Percentiles rank a stretch among this genome's conserved stretches.
Conservation (phyloP, 2,888 invertebrate species). For the Darwinula stevensoni region DNA sequence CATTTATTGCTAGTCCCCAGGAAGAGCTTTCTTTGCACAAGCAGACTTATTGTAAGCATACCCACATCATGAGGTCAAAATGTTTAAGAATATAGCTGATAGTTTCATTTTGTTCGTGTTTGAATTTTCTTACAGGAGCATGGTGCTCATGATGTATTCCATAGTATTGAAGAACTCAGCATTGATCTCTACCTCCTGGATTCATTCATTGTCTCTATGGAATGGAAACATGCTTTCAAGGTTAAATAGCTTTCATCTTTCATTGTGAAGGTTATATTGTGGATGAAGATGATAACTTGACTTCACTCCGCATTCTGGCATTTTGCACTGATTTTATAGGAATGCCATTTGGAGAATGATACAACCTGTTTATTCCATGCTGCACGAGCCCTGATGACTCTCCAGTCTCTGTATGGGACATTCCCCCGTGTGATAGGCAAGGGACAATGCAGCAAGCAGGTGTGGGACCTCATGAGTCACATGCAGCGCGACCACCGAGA, state of each 20-base stretch:
- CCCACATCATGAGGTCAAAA: too few relatives aligned
- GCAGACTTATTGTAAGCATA: constrained; percentile 32
- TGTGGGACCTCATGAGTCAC: constrained; percentile 55
- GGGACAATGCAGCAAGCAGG: constrained; percentile 56
- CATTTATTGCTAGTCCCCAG: constrained; percentile 70
- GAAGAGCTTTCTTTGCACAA: constrained; percentile 56
- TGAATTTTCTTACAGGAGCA: constrained; percentile 27
- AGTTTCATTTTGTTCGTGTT: too few relatives aligned
- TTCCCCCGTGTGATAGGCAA: constrained; percentile 69
- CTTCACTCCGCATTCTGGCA: constrained; percentile 1
- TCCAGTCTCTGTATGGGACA: constrained; percentile 64
- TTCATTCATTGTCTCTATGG: constrained; percentile 72
- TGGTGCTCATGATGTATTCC: constrained; percentile 45
- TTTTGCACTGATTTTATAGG: constrained; percentile 17
- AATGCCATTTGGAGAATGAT: constrained; percentile 63
- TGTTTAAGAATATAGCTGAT: too few relatives aligned
- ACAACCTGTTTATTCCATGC: constrained; percentile 58
- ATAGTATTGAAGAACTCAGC: constrained; percentile 47
- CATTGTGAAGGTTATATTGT: constrained; percentile 1
- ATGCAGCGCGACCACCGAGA: constrained; percentile 26
- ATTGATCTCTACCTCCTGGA: constrained; percentile 74
- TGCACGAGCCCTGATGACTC: constrained; percentile 50
- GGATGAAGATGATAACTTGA: too few relatives aligned
- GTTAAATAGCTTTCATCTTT: constrained; percentile 19
- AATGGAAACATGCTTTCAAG: constrained; percentile 43